These are phyloP conservation scores for Oreochromis grahami DNA, from an alignment of 2,797 vertebrate species.

Conservation along the genomic window DNA sequence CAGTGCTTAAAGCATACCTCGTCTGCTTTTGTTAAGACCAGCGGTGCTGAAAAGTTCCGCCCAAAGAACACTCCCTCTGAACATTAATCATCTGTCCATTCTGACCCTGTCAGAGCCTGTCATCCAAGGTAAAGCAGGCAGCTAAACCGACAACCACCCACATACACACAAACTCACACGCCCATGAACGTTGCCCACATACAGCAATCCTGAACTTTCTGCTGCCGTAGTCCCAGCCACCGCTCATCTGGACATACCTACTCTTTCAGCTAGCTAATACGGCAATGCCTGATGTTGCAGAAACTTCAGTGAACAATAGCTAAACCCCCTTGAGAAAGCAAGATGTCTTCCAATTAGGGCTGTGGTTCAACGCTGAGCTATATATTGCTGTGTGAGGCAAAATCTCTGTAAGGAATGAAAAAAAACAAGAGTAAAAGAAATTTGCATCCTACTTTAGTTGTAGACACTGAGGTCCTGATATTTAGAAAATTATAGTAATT, in stretches of 20 bases:
- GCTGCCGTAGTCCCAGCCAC: neutral
- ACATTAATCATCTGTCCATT: conserved; percentile 75
- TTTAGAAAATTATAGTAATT: neutral
- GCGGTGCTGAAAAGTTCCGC: conserved; percentile 44
- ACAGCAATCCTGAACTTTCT: conserved; percentile 10
- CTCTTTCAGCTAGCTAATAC: conserved; percentile 17
- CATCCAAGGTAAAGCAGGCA: conserved; percentile 23
- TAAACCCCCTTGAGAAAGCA: conserved; percentile 13
- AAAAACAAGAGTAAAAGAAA: neutral
- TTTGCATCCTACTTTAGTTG: neutral
- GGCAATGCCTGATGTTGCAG: conserved; percentile 29
- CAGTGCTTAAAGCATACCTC: conserved; percentile 34
- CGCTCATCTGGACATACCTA: conserved; percentile 26
- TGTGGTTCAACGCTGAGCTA: neutral
- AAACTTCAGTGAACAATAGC: conserved; percentile 21
- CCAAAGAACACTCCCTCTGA: conserved; percentile 60
- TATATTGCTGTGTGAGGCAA: neutral
- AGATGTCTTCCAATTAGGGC: conserved; percentile 46
- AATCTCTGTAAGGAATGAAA: neutral
- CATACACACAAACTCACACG: neutral
- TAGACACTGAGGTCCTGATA: neutral
- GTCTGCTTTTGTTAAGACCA: conserved; percentile 56
- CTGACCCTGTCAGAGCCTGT: conserved; percentile 56
- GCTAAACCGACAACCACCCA: conserved; percentile 19
- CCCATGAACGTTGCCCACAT: neutral